A percentile compares a stretch with the other conserved stretches of the same genome.
Conservation (phyloP, 1,140 invertebrate species). For the Drosophila rufa region DNA sequence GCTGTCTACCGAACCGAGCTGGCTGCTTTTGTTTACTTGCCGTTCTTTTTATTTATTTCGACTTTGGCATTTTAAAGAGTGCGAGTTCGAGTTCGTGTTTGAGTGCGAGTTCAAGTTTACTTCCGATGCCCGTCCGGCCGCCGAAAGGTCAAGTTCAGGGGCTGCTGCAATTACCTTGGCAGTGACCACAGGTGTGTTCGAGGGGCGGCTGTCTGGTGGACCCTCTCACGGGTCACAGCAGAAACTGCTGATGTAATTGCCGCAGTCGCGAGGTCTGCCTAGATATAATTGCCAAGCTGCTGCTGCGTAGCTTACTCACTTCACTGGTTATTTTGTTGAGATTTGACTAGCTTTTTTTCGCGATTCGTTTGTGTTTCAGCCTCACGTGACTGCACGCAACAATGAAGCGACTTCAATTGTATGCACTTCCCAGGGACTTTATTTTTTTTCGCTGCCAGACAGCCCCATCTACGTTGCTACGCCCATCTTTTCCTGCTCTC, state of each 20-base stretch:
- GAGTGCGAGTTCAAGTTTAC: slow-evolving; percentile 40
- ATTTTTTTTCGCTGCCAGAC: slow-evolving; percentile 15
- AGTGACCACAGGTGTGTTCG: slow-evolving; percentile 46
- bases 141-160: slow-evolving; percentile 60
- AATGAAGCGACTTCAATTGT: slow-evolving; percentile 42
- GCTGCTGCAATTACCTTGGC: slow-evolving; percentile 55
- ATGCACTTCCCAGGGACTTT: slow-evolving; percentile 48
- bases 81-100: slow-evolving; percentile 30
- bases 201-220: neutral
- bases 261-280: slow-evolving; percentile 27
- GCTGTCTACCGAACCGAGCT: slow-evolving; percentile 15
- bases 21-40: slow-evolving; percentile 17
- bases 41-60: slow-evolving; percentile 17
- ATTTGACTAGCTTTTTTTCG: slow-evolving; percentile 25
- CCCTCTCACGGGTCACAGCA: slow-evolving; percentile 52
- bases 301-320: slow-evolving; percentile 61
- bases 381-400: slow-evolving; percentile 61
- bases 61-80: slow-evolving; percentile 32
- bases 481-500: slow-evolving; percentile 38
- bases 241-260: slow-evolving; percentile 51
- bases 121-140: slow-evolving; percentile 39
- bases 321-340: slow-evolving; percentile 11
- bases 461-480: slow-evolving; percentile 30
- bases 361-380: slow-evolving; percentile 18
- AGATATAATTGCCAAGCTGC: slow-evolving; percentile 60